Percentiles rank a stretch among this genome's conserved stretches.
phyloP scores from a whole-genome alignment of 2,888 invertebrate genomes.

The Sthenelais limicola region DNA sequence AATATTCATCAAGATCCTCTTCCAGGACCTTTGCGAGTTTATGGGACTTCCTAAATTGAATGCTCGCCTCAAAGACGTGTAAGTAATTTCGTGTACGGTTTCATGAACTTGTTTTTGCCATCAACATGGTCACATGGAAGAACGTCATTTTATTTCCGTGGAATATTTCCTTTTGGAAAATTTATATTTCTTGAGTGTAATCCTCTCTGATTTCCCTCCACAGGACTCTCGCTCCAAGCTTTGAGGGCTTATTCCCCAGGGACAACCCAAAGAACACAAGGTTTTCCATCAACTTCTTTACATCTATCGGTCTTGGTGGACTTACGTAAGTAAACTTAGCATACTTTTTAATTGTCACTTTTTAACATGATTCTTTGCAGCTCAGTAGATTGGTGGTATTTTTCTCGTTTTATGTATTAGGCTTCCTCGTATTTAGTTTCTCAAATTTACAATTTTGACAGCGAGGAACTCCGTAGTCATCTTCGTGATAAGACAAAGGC shows the following conservation, averaged over 20 bases:
- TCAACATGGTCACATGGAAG: too few species aligned
- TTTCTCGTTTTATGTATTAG: not conserved
- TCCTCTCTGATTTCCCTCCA: conserved; percentile 65
- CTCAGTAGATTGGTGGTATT: too few species aligned
- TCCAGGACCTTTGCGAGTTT: conserved; percentile 93
- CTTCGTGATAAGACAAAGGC: conserved; percentile 81
- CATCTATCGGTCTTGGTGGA: conserved; percentile 96
- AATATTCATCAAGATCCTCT: conserved; percentile 97
- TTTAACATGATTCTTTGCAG: not conserved
- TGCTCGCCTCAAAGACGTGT: conserved; percentile 90
- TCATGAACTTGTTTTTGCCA: too few species aligned
- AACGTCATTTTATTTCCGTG: too few species aligned
- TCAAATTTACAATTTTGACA: conserved; percentile 54
- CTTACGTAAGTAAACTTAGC: conserved; percentile 79
- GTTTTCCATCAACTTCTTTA: conserved; percentile 98
- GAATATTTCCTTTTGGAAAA: too few species aligned
- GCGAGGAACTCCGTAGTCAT: conserved; percentile 90
- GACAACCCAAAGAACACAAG: conserved; percentile 97
- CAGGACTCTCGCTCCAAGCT: conserved; percentile 87
- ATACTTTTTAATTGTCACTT: not conserved
- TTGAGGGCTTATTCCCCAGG: conserved; percentile 93
- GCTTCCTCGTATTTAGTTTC: conserved; percentile 39
- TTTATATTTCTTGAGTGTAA: too few species aligned
- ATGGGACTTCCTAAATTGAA: conserved; percentile 95
- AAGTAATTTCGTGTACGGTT: conserved; percentile 74